phyloP scores from a whole-genome alignment of 2,797 vertebrate species.

The Menidia menidia region DNA sequence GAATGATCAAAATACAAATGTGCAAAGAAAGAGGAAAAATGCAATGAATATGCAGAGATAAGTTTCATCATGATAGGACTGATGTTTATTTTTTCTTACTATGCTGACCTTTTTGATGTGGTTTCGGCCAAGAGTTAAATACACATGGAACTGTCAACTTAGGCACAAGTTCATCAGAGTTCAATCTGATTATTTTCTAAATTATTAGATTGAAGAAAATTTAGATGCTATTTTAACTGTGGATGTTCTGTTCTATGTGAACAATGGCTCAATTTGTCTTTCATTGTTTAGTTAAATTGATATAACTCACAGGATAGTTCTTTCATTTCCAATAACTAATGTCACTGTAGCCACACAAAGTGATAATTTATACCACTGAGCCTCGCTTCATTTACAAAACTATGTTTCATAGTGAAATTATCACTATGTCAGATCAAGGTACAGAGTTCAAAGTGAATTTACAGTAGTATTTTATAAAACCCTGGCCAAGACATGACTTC shows the following conservation, averaged over 20 bases:
- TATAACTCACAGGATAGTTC: conserved; percentile 22
- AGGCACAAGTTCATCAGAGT: conserved; percentile 22
- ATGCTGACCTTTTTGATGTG: not conserved
- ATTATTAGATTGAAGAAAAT: conserved; percentile 1
- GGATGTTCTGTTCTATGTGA: conserved; percentile 12
- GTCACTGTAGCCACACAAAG: conserved; percentile 29
- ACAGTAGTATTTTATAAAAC: conserved; percentile 47
- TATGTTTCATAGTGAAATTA: conserved; percentile 45
- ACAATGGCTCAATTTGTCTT: conserved; percentile 28
- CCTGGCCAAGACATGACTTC: conserved; percentile 49
- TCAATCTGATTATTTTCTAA: not conserved
- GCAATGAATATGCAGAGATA: not conserved
- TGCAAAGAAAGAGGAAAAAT: not conserved
- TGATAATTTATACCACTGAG: conserved; percentile 25
- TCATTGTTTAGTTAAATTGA: conserved; percentile 47
- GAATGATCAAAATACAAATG: conserved; percentile 22
- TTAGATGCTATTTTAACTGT: not conserved
- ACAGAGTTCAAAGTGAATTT: conserved; percentile 64
- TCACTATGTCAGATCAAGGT: conserved; percentile 58
- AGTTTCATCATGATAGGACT: not conserved
- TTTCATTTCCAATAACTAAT: conserved; percentile 38
- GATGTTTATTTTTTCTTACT: conserved; percentile 16
- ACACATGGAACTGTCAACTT: conserved; percentile 8
- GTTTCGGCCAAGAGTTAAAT: conserved; percentile 1
- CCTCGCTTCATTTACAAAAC: conserved; percentile 45